Percentiles rank a stretch among this genome's conserved stretches.
phyloP scores from a whole-genome alignment of 2,113 vertebrate species.

The Pangasianodon gigas region DNA sequence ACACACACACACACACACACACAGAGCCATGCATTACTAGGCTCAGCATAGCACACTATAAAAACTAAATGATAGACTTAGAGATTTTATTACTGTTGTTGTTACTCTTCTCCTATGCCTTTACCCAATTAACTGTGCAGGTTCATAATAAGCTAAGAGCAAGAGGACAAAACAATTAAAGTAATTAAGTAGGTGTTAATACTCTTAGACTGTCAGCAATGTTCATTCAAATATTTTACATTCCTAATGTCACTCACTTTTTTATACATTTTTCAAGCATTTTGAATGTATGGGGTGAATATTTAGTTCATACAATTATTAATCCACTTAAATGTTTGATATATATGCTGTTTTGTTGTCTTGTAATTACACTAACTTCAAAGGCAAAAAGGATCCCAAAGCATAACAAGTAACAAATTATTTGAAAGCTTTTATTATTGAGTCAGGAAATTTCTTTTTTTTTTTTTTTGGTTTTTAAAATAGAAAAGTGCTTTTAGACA shows the following conservation, averaged over 20 bases:
- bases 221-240: too few species aligned
- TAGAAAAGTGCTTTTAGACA: not conserved
- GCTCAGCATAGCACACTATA: constrained; percentile 16
- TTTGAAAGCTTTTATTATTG: not conserved
- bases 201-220: too few species aligned
- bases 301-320: too few species aligned
- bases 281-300: too few species aligned
- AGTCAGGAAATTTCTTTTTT: not conserved
- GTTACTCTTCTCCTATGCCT: not conserved
- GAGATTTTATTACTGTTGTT: not conserved
- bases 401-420: not conserved
- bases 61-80: not conserved
- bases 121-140: not conserved
- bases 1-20: not conserved
- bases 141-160: not conserved
- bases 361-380: not conserved
- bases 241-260: too few species aligned
- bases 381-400: not conserved
- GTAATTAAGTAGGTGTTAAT: not conserved
- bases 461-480: not conserved
- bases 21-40: not conserved
- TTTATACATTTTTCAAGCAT: too few species aligned
- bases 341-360: too few species aligned
- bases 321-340: too few species aligned
- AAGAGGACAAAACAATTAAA: not conserved